Base-by-base conservation (phyloP, 92 coral and sea anemone genomes). In the Epizoanthus rinbou region DNA sequence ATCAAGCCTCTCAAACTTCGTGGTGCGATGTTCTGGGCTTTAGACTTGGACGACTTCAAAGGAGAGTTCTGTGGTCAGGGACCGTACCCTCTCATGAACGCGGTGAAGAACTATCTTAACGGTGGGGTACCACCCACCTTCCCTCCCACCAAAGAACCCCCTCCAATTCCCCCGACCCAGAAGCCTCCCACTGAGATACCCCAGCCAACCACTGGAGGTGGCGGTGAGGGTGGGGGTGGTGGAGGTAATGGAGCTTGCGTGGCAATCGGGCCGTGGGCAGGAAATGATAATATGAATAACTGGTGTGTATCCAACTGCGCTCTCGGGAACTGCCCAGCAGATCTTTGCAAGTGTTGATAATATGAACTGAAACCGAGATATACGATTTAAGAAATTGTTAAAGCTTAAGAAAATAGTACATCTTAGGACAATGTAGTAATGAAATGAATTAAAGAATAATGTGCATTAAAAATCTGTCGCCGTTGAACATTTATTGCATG, bases 231-330 rank as follows among this genome's bases (percentile, higher is more conserved):
- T 21, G 28, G 57, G 3, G 75, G 76, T 0, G 73, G 72, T 24
- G 33, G 76, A 13, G 76, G 76, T 0, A 53, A 53, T 13, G 56
- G 22, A 3, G 43, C 11, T 3, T 71, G 76, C 76, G 25, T 71
- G 1, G 76, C 76, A 8, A 43, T 18, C 24, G 76, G 76, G 4
- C 19, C 57, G 8, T 71, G 76, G 76, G 8, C 57, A 24, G 76
- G 76, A 6, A 71, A 71, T 25, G 57, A 25, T 11, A 45, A 47
- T 17, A 71, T 71, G 76, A 8, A 71, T 21, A 56, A 1, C 22
- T 71, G 76, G 76, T 71, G 76, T 9, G 76, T 43, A 3, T 18
- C 54, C 16, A 71, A 71, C 56, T 71, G 76, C 13, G 57, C 57
- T 6, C 58, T 14, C 15, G 76, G 76, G 15, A 43, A 71, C 25